phyloP scores from a whole-genome alignment of 2,888 invertebrate genomes.

The Drosophila anceps region DNA sequence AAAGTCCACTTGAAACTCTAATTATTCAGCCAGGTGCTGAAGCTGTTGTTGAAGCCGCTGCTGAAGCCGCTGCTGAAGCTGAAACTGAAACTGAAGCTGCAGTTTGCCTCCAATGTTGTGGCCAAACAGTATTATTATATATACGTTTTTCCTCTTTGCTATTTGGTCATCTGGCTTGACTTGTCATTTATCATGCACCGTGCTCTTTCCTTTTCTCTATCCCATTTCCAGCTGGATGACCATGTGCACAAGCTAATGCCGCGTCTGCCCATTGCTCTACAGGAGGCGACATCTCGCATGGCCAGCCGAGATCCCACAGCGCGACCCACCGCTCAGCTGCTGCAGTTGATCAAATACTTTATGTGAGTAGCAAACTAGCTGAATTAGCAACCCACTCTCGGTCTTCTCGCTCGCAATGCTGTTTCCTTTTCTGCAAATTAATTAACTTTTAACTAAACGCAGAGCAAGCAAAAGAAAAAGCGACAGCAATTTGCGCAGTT shows the following conservation, averaged over 20 bases:
- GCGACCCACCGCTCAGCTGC: conserved; percentile 95
- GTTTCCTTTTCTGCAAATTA: conserved; percentile 51
- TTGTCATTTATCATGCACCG: conserved; percentile 5
- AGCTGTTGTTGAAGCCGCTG: conserved; percentile 38
- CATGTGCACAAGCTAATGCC: conserved; percentile 92
- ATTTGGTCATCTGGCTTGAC: conserved; percentile 12
- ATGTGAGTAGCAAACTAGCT: conserved; percentile 87
- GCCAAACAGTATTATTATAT: conserved; percentile 31
- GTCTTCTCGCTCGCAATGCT: neutral
- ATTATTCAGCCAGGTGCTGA: conserved; percentile 80
- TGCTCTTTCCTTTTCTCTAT: neutral
- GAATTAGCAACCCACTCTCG: neutral
- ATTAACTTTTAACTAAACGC: conserved; percentile 71
- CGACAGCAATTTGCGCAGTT: conserved; percentile 70
- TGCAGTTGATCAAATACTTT: conserved; percentile 96
- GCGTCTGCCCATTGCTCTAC: conserved; percentile 92
- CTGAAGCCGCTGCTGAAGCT: conserved; percentile 42
- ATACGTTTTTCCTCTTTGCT: neutral
- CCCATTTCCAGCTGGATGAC: conserved; percentile 90
- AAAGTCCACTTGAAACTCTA: conserved; percentile 80
- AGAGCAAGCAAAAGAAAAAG: conserved; percentile 52
- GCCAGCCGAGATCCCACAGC: conserved; percentile 93
- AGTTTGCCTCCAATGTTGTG: conserved; percentile 50
- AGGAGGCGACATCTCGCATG: conserved; percentile 94
- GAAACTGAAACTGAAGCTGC: conserved; percentile 29